Conservation (phyloP, 1,140 invertebrate species). For the fruit fly (Drosophila melanogaster) region Release_6_plus_ISO1_MT NT_033777.3:24242501-24243000, state of each 20-base stretch:
- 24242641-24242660: conserved; percentile 40
- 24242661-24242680: conserved; percentile 74
- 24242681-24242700: conserved; percentile 71
- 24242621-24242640: background rate
- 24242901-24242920: conserved; percentile 98
- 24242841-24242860: conserved; percentile 94
- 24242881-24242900: conserved; percentile 99
- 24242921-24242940: conserved; percentile 98
- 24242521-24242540: conserved; percentile 85
- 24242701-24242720: conserved; percentile 84
- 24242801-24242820: conserved; percentile 98
- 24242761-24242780: conserved; percentile 98
- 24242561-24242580: background rate
- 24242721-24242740: conserved; percentile 81
- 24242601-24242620: background rate
- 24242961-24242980: conserved; percentile 98
- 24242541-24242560: conserved; percentile 59
- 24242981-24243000: conserved; percentile 99
- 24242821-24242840: conserved; percentile 97
- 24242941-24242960: conserved; percentile 95
- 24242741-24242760: conserved; percentile 87
- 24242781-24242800: conserved; percentile 99
- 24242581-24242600: too few relatives aligned
- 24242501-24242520: conserved; percentile 73
- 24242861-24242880: conserved; percentile 99